These are phyloP conservation scores for Lycopodina hypogea DNA, from an alignment of 37 sponge, comb jelly and placozoan species.

Conservation along the genomic window DNA sequence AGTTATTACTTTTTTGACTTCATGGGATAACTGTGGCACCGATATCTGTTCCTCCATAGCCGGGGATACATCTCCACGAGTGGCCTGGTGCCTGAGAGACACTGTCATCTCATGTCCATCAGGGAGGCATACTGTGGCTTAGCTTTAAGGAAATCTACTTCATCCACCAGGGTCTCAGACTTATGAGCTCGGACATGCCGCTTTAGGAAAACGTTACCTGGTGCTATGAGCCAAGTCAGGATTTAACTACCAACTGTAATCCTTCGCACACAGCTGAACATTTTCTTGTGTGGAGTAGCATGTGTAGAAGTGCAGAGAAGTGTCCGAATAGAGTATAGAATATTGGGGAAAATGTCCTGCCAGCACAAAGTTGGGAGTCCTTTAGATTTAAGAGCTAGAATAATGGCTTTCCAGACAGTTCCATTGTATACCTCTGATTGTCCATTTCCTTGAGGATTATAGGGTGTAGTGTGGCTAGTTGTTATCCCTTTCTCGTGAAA, in stretches of 20 bases:
- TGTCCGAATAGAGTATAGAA: not conserved
- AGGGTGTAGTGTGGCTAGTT: too few species aligned
- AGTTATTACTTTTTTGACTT: not conserved
- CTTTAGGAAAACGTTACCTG: conserved; percentile 6
- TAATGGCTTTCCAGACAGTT: too few species aligned
- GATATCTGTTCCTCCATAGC: not conserved
- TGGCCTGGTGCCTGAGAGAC: too few species aligned
- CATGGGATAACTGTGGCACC: not conserved
- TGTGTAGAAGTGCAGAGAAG: conserved; percentile 14
- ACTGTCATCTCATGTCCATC: too few species aligned
- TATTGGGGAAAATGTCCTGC: conserved; percentile 10
- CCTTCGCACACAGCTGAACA: conserved; percentile 1
- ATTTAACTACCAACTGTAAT: not conserved
- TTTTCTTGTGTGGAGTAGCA: conserved; percentile 3
- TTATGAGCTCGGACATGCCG: too few species aligned
- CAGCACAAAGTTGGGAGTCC: not conserved
- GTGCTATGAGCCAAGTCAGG: conserved; percentile 1
- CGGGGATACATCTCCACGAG: too few species aligned
- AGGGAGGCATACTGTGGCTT: conserved; percentile 13
- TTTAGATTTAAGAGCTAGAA: not conserved
- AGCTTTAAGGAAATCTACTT: conserved; percentile 7
- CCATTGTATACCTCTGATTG: too few species aligned
- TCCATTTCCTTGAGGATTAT: too few species aligned
- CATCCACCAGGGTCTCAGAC: too few species aligned
- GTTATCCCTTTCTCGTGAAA: conserved; percentile 3